phyloP scores from a whole-genome alignment of 2,888 invertebrate species.

The Platycheirus albimanus region DNA sequence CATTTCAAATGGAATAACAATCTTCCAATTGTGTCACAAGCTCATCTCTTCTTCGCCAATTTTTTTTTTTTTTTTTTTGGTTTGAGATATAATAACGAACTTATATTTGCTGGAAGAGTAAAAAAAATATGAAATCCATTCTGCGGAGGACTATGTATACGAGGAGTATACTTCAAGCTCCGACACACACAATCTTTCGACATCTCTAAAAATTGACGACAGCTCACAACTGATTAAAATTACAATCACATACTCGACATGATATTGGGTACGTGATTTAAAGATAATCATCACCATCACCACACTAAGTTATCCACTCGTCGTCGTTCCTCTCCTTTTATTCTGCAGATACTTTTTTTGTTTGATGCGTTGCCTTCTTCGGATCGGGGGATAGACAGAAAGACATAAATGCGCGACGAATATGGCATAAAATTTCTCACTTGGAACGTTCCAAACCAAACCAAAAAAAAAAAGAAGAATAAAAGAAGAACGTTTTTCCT shows the following conservation, averaged over 20 bases:
- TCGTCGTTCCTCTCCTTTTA: not conserved
- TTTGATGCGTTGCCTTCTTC: slow-evolving; percentile 40
- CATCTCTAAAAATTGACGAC: slow-evolving; percentile 60
- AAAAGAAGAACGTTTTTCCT: slow-evolving; percentile 19
- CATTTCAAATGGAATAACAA: slow-evolving; percentile 69
- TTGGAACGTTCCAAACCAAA: slow-evolving; percentile 48
- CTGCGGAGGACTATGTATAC: not conserved
- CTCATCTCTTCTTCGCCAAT: slow-evolving; percentile 6
- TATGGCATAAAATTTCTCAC: slow-evolving; percentile 74
- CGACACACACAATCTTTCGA: slow-evolving; percentile 29
- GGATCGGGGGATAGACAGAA: slow-evolving; percentile 56
- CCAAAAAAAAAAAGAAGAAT: not conserved
- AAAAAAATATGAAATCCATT: not conserved
- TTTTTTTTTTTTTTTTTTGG: no score
- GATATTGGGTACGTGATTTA: slow-evolving; percentile 74
- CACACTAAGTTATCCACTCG: slow-evolving; percentile 37
- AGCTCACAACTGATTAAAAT: slow-evolving; percentile 71
- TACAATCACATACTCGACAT: slow-evolving; percentile 74
- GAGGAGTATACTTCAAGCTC: no score
- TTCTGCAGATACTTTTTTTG: slow-evolving; percentile 6
- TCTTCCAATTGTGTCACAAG: slow-evolving; percentile 43
- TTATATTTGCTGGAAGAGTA: not conserved
- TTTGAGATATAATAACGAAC: not conserved
- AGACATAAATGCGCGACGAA: slow-evolving; percentile 73
- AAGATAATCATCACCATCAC: slow-evolving; percentile 71